Percentiles rank a stretch among this genome's conserved stretches.
Conservation (phyloP, 1,140 invertebrate genomes). For the Aphelinus certus region DNA sequence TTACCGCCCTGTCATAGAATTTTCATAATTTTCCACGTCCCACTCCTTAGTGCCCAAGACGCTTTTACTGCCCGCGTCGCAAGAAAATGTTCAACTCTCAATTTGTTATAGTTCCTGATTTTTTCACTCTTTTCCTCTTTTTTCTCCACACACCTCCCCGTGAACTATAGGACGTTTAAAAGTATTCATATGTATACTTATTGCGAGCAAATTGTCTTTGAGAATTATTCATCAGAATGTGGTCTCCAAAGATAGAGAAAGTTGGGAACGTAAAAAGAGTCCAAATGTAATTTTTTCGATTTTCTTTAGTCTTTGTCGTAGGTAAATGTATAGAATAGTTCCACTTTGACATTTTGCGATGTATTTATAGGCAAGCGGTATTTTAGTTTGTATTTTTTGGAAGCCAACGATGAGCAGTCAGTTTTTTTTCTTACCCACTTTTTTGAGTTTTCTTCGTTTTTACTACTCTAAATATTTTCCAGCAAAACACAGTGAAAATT, state of each 20-base stretch:
- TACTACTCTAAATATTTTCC: constrained; percentile 28
- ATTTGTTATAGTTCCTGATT: too few relatives aligned
- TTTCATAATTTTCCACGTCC: background rate
- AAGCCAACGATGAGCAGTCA: constrained; percentile 36
- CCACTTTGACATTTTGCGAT: constrained; percentile 29
- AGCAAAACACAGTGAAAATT: constrained; percentile 37
- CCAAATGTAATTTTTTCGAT: constrained; percentile 11
- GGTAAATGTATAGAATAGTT: constrained; percentile 13
- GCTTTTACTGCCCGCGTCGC: constrained; percentile 4
- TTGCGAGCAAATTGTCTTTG: background rate
- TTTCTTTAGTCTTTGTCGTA: constrained; percentile 11
- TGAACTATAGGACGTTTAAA: constrained; percentile 24
- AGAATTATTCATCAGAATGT: background rate
- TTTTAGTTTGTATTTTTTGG: constrained; percentile 25
- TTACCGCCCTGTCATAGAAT: background rate
- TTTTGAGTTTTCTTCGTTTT: constrained; percentile 3
- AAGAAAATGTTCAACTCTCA: background rate
- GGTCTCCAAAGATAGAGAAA: background rate
- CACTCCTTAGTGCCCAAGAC: background rate
- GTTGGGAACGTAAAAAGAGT: constrained; percentile 6
- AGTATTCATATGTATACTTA: constrained; percentile 9
- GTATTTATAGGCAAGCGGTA: constrained; percentile 30
- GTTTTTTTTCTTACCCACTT: constrained; percentile 15
- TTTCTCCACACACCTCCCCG: background rate
- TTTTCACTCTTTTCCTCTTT: constrained; percentile 2